Evolutionary conservation across 2,888 invertebrate species (phyloP).

Genomic region (Apotomis turbidana): DNA sequence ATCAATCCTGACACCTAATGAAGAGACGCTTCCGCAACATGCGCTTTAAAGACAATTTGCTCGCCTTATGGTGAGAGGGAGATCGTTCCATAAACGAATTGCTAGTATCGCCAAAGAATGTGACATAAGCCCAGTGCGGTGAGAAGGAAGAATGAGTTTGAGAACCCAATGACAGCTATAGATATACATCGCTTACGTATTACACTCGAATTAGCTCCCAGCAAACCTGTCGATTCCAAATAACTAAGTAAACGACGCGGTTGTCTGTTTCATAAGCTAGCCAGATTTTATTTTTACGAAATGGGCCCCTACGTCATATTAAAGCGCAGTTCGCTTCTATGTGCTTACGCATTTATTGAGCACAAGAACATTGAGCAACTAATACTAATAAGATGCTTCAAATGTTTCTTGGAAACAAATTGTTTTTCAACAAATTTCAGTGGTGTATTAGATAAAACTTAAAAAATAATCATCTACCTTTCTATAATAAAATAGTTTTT

Average conservation of each 20-base stretch:
- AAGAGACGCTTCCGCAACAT: no score
- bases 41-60: no score
- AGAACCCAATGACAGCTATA: no score
- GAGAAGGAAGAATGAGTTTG: no score
- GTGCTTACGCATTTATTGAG: not conserved
- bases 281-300: constrained; percentile 34
- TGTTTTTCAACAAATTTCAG: no score
- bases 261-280: constrained; percentile 26
- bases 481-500: no score
- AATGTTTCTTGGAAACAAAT: not conserved
- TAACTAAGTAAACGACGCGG: constrained; percentile 17
- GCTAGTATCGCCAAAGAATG: no score
- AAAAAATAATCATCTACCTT: no score
- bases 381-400: not conserved
- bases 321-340: not conserved
- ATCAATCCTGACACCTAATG: no score
- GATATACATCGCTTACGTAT: no score
- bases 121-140: no score
- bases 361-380: not conserved
- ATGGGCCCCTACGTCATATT: constrained; percentile 1
- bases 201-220: not conserved
- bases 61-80: not conserved
- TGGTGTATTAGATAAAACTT: no score
- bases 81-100: not conserved
- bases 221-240: constrained; percentile 29